phyloP scores from a whole-genome alignment of 2,113 vertebrate genomes.

The Aepyceros melampus region DNA sequence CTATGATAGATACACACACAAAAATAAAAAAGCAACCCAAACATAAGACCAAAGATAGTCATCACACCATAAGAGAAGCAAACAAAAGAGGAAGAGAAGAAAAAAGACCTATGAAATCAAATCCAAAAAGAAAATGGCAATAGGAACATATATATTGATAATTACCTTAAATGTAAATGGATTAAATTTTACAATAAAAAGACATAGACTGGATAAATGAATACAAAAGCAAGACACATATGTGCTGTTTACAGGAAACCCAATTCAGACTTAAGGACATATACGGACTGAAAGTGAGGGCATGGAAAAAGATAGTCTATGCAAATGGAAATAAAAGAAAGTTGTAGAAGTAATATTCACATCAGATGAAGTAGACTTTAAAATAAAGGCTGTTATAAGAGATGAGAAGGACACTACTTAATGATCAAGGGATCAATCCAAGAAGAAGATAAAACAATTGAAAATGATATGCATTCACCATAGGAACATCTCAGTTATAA shows the following conservation, averaged over 20 bases:
- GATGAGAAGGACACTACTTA: not conserved
- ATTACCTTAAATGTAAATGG: not conserved
- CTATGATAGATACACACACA: not conserved
- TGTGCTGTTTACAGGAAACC: not conserved
- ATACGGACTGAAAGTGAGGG: not conserved
- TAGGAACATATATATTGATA: not conserved
- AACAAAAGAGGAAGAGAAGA: not conserved
- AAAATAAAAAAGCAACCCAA: not conserved
- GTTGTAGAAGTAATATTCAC: not conserved
- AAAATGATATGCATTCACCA: not conserved
- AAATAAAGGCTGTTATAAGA: not conserved
- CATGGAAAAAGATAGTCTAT: not conserved
- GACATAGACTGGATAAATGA: not conserved
- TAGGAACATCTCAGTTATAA: not conserved
- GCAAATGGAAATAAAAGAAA: not conserved
- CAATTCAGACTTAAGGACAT: not conserved
- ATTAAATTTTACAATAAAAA: not conserved
- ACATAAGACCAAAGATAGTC: not conserved
- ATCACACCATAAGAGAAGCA: not conserved
- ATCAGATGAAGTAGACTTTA: not conserved
- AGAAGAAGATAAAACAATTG: not conserved
- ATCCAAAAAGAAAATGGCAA: not conserved
- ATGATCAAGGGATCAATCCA: not conserved
- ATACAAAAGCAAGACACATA: not conserved
- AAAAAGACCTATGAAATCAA: not conserved